These are phyloP conservation scores for Chirona hameri DNA, from an alignment of 2,888 invertebrate species.

Conservation along the genomic window DNA sequence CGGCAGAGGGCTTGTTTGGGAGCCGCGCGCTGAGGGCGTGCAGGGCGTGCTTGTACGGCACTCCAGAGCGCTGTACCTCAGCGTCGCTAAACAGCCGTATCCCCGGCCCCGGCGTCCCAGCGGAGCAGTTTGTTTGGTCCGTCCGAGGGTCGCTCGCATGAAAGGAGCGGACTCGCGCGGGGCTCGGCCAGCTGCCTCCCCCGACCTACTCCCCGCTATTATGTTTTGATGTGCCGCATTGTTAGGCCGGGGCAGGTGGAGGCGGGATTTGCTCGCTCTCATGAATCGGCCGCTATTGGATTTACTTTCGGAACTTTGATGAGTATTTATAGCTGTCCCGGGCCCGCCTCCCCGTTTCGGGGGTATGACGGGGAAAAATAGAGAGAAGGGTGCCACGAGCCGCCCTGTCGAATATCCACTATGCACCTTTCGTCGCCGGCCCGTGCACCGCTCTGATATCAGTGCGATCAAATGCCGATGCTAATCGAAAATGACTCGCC, in stretches of 20 bases:
- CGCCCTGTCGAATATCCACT: too few relatives aligned
- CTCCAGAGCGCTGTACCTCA: not conserved
- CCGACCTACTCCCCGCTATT: not conserved
- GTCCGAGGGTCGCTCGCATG: not conserved
- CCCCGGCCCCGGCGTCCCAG: not conserved
- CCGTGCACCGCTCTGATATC: too few relatives aligned
- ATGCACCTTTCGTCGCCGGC: too few relatives aligned
- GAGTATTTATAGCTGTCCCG: conserved; percentile 2
- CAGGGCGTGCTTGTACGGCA: not conserved
- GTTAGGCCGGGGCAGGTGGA: conserved; percentile 1
- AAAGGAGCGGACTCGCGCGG: not conserved
- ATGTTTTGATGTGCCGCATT: conserved; percentile 10
- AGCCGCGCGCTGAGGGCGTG: too few relatives aligned
- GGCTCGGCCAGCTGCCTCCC: not conserved
- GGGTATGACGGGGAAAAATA: not conserved
- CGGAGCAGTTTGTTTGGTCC: not conserved
- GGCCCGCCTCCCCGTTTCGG: not conserved
- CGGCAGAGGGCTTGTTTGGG: not conserved
- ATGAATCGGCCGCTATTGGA: not conserved
- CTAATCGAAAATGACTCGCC: too few relatives aligned
- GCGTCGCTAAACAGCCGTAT: not conserved
- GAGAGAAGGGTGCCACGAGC: not conserved
- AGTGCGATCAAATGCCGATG: too few relatives aligned
- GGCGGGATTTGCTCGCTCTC: conserved; percentile 2
- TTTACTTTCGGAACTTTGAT: not conserved